Evolutionary conservation across 2,888 invertebrate genomes (phyloP).

Genomic region (Beris chalybata): DNA sequence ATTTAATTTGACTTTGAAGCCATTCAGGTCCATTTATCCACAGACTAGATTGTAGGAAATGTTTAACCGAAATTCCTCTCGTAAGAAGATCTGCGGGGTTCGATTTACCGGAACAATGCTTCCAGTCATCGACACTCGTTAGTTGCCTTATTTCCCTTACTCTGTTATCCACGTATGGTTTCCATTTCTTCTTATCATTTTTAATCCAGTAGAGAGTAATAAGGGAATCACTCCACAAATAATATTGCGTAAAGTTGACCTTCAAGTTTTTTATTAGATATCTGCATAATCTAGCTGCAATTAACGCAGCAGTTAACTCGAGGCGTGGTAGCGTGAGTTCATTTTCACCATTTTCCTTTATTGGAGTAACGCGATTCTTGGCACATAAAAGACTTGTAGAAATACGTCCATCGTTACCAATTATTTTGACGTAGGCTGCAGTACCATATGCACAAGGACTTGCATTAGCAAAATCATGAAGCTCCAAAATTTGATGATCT

Average conservation of each 20-base stretch:
- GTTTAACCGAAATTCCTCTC: too few relatives aligned
- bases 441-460: neutral
- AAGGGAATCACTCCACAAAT: neutral
- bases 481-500: neutral
- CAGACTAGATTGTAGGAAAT: too few relatives aligned
- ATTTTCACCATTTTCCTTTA: constrained; percentile 3
- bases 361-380: neutral
- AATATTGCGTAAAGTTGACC: neutral
- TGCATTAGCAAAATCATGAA: neutral
- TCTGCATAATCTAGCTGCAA: too few relatives aligned
- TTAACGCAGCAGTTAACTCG: neutral
- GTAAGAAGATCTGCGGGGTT: too few relatives aligned
- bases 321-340: constrained; percentile 1
- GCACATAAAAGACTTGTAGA: neutral
- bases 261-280: neutral
- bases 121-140: too few relatives aligned
- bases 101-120: too few relatives aligned
- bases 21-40: too few relatives aligned
- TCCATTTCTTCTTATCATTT: too few relatives aligned
- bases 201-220: neutral
- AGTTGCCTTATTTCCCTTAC: too few relatives aligned
- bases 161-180: too few relatives aligned
- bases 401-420: neutral
- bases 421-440: constrained; percentile 1
- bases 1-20: too few relatives aligned